phyloP scores from a whole-genome alignment of 2,113 vertebrate genomes.

The Eolophus roseicapilla region DNA sequence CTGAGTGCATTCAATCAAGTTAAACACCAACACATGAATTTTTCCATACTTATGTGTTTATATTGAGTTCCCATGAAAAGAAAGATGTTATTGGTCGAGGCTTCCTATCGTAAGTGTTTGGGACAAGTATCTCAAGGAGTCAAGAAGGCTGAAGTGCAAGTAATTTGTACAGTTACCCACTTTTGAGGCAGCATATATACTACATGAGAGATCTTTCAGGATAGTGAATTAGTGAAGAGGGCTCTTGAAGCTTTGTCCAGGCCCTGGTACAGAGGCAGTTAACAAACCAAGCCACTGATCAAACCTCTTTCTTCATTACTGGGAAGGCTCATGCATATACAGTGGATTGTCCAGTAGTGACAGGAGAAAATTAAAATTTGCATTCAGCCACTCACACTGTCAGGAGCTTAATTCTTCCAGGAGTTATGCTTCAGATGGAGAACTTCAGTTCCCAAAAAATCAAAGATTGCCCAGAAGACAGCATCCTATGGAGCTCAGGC shows the following conservation, averaged over 20 bases:
- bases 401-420: not conserved
- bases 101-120: not conserved
- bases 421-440: not conserved
- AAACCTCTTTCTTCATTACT: not conserved
- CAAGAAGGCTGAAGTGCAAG: not conserved
- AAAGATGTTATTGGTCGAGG: not conserved
- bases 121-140: not conserved
- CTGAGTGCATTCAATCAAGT: not conserved
- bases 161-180: not conserved
- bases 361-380: not conserved
- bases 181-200: not conserved
- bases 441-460: not conserved
- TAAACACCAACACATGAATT: not conserved
- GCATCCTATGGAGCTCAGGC: not conserved
- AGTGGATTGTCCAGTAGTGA: not conserved
- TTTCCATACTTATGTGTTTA: not conserved
- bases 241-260: not conserved
- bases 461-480: not conserved
- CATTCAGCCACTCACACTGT: not conserved
- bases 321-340: not conserved
- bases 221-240: not conserved
- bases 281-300: not conserved
- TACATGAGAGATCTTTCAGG: not conserved
- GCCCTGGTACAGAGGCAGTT: not conserved
- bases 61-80: not conserved